Conservation (phyloP, 2,113 vertebrate genomes). For the Amazona guildingii region DNA sequence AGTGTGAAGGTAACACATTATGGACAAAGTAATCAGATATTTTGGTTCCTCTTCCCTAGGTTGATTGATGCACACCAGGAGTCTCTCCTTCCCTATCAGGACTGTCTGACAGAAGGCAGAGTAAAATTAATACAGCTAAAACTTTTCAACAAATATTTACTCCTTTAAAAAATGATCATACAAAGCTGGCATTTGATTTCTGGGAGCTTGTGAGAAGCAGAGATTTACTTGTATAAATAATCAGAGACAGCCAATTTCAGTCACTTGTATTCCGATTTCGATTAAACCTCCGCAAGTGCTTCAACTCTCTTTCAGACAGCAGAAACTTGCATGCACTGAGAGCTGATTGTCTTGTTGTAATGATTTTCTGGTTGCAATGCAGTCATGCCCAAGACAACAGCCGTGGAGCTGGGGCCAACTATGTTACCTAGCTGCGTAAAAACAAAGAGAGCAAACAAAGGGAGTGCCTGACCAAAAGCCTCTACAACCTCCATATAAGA, state of each 20-base stretch:
- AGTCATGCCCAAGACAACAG: background rate
- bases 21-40: background rate
- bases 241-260: conserved; percentile 38
- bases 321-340: background rate
- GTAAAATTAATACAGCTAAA: conserved; percentile 40
- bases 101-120: background rate
- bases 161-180: conserved; percentile 1
- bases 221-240: conserved; percentile 61
- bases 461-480: background rate
- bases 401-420: background rate
- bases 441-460: background rate
- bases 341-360: background rate
- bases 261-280: conserved; percentile 54
- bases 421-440: background rate
- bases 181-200: conserved; percentile 48
- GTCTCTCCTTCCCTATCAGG: background rate
- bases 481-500: background rate
- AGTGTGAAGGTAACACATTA: background rate
- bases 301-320: background rate
- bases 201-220: conserved; percentile 33
- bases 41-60: background rate
- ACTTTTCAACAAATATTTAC: conserved; percentile 57
- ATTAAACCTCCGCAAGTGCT: conserved; percentile 17
- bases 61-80: background rate
- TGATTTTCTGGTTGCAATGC: background rate